These are phyloP conservation scores for Bostrychus sinensis DNA, from an alignment of 2,113 vertebrate genomes.

Conservation along the genomic window DNA sequence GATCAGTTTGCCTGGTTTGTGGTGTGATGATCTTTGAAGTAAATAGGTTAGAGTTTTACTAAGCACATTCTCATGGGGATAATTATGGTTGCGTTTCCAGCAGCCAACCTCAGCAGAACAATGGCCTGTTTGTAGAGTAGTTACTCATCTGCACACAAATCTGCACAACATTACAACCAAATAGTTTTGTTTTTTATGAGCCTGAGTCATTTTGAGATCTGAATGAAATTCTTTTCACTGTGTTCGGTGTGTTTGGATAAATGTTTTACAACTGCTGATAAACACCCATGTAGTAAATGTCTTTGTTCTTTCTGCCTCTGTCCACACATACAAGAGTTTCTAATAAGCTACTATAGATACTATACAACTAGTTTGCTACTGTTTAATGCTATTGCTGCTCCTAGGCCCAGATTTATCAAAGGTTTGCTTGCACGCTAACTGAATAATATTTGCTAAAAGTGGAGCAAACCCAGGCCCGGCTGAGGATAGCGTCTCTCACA, in stretches of 20 bases:
- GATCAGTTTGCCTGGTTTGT: slow-evolving; percentile 40
- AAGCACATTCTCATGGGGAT: slow-evolving; percentile 49
- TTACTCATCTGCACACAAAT: slow-evolving; percentile 52
- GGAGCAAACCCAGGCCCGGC: too few relatives aligned
- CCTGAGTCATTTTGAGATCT: slow-evolving; percentile 18
- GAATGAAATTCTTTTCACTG: slow-evolving; percentile 20
- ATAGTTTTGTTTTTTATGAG: slow-evolving; percentile 34
- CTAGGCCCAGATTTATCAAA: too few relatives aligned
- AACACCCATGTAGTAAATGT: neutral
- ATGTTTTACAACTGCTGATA: slow-evolving; percentile 4
- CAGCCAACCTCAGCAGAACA: slow-evolving; percentile 53
- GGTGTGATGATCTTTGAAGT: slow-evolving; percentile 57
- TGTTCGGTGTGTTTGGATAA: slow-evolving; percentile 6
- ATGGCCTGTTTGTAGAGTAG: slow-evolving; percentile 50
- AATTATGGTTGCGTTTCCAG: slow-evolving; percentile 51
- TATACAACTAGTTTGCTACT: too few relatives aligned
- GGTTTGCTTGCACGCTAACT: too few relatives aligned
- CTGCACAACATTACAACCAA: slow-evolving; percentile 39
- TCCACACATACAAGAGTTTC: neutral
- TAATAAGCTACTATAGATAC: too few relatives aligned
- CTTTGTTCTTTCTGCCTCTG: neutral
- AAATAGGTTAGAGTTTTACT: slow-evolving; percentile 47
- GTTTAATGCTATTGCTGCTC: too few relatives aligned
- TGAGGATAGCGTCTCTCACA: too few relatives aligned
- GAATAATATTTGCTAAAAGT: too few relatives aligned